Conservation (phyloP, 2,797 vertebrate species). For the Halcyon badia region DNA sequence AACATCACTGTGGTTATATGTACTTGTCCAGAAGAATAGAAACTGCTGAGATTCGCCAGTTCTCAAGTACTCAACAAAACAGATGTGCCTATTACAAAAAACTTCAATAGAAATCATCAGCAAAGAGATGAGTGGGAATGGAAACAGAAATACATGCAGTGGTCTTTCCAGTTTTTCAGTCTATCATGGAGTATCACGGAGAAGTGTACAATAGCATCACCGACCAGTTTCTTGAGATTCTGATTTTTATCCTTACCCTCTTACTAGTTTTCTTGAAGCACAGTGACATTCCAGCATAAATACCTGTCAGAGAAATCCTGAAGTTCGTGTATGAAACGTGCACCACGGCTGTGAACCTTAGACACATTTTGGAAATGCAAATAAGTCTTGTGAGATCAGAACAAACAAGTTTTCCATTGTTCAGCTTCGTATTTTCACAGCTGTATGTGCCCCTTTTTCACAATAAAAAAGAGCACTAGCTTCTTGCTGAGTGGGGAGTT, state of each 20-base stretch:
- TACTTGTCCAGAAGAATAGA: slow-evolving; percentile 19
- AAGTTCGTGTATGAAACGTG: neutral
- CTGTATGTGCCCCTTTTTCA: neutral
- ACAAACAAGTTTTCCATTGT: neutral
- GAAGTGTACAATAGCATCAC: neutral
- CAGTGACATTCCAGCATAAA: neutral
- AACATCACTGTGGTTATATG: neutral
- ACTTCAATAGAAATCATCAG: neutral
- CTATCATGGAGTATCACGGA: rapidly evolving
- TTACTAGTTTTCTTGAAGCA: neutral
- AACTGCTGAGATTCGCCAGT: neutral
- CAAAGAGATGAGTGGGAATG: neutral
- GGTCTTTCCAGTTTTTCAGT: neutral
- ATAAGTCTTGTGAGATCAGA: neutral
- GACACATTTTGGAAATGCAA: neutral
- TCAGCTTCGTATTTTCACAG: neutral
- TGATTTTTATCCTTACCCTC: neutral
- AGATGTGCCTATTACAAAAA: slow-evolving; percentile 25
- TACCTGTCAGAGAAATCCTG: neutral
- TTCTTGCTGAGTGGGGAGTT: neutral
- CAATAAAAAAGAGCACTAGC: neutral
- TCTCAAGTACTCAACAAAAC: neutral
- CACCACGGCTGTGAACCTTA: neutral
- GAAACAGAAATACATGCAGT: neutral
- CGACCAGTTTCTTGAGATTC: neutral